Percentiles rank a stretch among this genome's conserved stretches.
Conservation (phyloP, 2,797 vertebrate genomes). For the Lemur catta region DNA sequence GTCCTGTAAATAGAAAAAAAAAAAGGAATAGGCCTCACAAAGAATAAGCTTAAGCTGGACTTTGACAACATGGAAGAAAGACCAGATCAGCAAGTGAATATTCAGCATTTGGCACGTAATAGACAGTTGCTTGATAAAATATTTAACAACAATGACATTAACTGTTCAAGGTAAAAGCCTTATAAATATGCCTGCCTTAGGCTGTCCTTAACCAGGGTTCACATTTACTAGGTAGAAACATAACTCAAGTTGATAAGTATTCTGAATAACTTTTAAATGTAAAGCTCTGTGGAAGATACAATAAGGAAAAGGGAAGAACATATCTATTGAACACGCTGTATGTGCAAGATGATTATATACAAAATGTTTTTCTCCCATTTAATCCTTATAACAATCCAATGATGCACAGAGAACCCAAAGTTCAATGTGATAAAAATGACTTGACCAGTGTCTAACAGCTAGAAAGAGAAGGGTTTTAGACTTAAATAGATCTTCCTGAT, state of each 20-base stretch:
- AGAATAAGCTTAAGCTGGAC: not conserved
- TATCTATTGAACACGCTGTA: not conserved
- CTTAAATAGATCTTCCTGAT: not conserved
- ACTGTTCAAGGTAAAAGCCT: not conserved
- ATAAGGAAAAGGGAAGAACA: not conserved
- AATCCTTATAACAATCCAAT: not conserved
- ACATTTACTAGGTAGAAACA: slow-evolving; percentile 47
- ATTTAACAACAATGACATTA: slow-evolving; percentile 24
- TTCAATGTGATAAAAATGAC: slow-evolving; percentile 1
- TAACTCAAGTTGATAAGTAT: slow-evolving; percentile 19
- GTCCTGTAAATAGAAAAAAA: not conserved
- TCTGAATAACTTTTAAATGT: slow-evolving; percentile 16
- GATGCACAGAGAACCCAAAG: not conserved
- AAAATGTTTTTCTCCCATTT: not conserved
- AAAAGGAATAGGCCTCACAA: not conserved
- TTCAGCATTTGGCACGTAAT: not conserved
- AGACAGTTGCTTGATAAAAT: slow-evolving; percentile 31
- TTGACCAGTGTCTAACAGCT: not conserved
- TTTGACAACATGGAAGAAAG: not conserved
- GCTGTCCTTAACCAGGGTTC: not conserved
- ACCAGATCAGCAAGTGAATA: not conserved
- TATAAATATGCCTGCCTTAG: not conserved
- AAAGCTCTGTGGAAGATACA: slow-evolving; percentile 22
- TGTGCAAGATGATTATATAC: not conserved
- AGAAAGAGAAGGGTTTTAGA: not conserved